A percentile compares a stretch with the other conserved stretches of the same genome.
These are phyloP conservation scores for Nematostella vectensis DNA, from an alignment of 92 coral and sea anemone species.

Conservation along the genomic window DNA sequence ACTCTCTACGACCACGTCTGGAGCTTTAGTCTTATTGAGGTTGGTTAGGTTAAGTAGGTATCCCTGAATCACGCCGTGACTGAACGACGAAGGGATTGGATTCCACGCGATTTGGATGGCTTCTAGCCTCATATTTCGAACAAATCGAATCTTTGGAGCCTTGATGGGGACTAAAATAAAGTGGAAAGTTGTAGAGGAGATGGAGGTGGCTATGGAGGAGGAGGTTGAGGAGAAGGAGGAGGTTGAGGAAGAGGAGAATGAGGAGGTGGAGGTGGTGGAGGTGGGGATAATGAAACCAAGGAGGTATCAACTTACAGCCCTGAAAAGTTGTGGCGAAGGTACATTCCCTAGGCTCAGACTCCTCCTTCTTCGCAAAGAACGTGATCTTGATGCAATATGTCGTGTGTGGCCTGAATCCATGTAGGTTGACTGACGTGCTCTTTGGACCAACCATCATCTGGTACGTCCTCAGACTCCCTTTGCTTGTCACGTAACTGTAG, in stretches of 20 bases:
- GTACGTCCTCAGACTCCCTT: slow-evolving; percentile 3
- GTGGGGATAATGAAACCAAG: too few relatives aligned
- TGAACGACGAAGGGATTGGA: slow-evolving; percentile 31
- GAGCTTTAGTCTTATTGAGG: slow-evolving; percentile 11
- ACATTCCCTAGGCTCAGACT: slow-evolving; percentile 20
- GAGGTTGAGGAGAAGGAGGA: too few relatives aligned
- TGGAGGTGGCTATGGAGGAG: too few relatives aligned
- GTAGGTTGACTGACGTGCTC: slow-evolving; percentile 4
- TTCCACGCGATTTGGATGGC: slow-evolving; percentile 57
- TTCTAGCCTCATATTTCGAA: slow-evolving; percentile 18
- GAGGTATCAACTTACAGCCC: too few relatives aligned
- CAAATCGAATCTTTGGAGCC: slow-evolving; percentile 36
- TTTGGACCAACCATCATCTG: slow-evolving; percentile 6
- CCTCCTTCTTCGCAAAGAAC: slow-evolving; percentile 17
- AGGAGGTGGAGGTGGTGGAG: too few relatives aligned
- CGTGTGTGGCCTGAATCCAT: slow-evolving; percentile 20
- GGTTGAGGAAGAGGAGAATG: too few relatives aligned
- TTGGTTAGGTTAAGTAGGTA: slow-evolving; percentile 26
- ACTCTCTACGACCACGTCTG: slow-evolving; percentile 4
- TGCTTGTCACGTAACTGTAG: slow-evolving; percentile 11
- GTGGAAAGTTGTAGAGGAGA: too few relatives aligned
- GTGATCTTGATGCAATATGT: slow-evolving; percentile 35
- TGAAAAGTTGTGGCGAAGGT: slow-evolving; percentile 22
- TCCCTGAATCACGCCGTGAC: slow-evolving; percentile 45
- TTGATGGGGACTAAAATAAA: slow-evolving; percentile 45